Evolutionary conservation across 2,888 invertebrate species (phyloP), one percentile per base, ranked within the genome.

Genomic region (Pammene fasciana): DNA sequence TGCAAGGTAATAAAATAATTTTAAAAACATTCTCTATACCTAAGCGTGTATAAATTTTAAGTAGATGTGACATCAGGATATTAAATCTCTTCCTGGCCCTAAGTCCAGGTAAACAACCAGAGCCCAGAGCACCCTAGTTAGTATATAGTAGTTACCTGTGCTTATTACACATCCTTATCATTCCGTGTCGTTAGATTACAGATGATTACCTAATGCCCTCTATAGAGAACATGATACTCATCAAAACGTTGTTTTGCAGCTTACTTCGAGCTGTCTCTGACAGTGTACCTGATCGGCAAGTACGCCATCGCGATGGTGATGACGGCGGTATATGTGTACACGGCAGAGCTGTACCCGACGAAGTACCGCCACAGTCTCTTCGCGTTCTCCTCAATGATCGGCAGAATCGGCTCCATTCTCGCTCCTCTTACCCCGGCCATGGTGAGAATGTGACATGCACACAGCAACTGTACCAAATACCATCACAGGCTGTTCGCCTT

Each of bases 331-430:
- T 94, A 94, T 79, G 89, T 94, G 68, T 93, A 94, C 77, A 94
- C 94, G 0, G 90, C 94, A 14, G 94, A 95, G 84, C 85, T 94
- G 78, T 94, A 94, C 79, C 94, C 94, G 3, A 95, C 94, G 1
- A 88, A 88, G 59, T 82, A 94, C 72, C 83, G 95, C 38, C 94
- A 94, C 77, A 93, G 93, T 13, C 82, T 94, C 71, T 92, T 94
- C 78, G 94, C 93, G 1, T 91, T 89, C 70, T 94, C 94, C 77
- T 94, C 94, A 13, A 94, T 94, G 92, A 88, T 94, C 67, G 94
- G 94, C n/a, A 86, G 94, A 55, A 86, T 94, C 50, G 94, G 94
- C 7, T 93, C 94, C 4, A 94, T 94, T 81, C 78, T 94, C 26
- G 93, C 94, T 5, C 94, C 94, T 1, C 94, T 94, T 76, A 94